Base-by-base conservation (phyloP, 2,888 invertebrate genomes). In the Agrochola litura region DNA sequence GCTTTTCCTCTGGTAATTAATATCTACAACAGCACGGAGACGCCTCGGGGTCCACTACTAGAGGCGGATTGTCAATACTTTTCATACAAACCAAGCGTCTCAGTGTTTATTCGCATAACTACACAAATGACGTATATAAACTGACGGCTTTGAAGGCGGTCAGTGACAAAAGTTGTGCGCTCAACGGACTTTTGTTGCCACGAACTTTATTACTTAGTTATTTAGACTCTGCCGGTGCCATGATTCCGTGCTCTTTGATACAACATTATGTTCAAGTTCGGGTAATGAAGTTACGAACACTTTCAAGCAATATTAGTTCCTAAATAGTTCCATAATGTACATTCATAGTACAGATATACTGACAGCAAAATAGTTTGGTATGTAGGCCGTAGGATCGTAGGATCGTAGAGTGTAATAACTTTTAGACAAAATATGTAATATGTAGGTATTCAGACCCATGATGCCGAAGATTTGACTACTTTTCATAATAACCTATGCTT, bases 291-390 rank as follows among this genome's bases (percentile, higher is more conserved):
- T 73, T 73, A 73, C 3, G 56, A 19, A 58, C n/a, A 56, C n/a
- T 43, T 73, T 14, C 46, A 4, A 60, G n/a, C 37, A 60, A 60
- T 49, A 37, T 73, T 72, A 74, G 49, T 60, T 25, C 9, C 19
- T 46, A 70, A 30, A 16, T 46, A 56, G 30, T 46, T n/a, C 30
- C 8, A 22, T 52, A 52, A 19, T 19, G 8, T 19, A 46, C n/a
- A 30, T 6, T 52, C 25, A 25, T 37, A 19, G 37, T 54, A 30
- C 22, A 2, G 8, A 43, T 43, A 25, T 43, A 54, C 19, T 19
- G 5, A 30, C 25, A 41, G 30, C 73, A 56, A 69, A 43, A 71
- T 6, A 49, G 3, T 16, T 61, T 49, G 49, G 10, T 37, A 37
- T 52, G 71, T 22, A 37, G 37, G 52, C 9, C 30, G 9, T 19